Base-by-base conservation (phyloP, 2,888 invertebrate genomes). In the Pediacus dermestoides region DNA sequence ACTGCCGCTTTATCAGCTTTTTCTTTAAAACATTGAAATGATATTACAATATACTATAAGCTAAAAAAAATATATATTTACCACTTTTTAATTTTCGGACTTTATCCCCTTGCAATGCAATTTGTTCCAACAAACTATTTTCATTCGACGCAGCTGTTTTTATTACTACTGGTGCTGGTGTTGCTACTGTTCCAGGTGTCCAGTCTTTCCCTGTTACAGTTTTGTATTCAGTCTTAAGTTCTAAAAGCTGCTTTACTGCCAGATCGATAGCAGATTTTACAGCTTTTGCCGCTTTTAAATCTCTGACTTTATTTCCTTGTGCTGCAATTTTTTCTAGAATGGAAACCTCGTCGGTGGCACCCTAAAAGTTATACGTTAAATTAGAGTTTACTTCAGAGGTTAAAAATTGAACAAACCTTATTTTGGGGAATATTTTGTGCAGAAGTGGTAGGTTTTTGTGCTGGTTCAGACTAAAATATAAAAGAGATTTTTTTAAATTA, bases 71-170 rank as follows among this genome's bases (percentile, higher is more conserved):
- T n/a, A n/a, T n/a, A n/a, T 60, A 61, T 47, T 76, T 43, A 50
- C 75, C 73, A 0, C 76, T 48, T 65, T 90, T 90, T 8, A 88
- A 66, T 34, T 80, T 70, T 8, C 91, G 72, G 2, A 92, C 78
- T 63, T 79, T 78, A 39, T 87, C 81, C 1, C 89, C 84, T 59
- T 83, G 83, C 0, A 67, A 61, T 0, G 68, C 57, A 41, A 84
- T 80, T 37, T 70, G 61, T 7, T 58, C 53, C 11, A 70, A 55
- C 12, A 76, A 37, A 3, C 42, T 43, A 34, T 53, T 50, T 37
- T 66, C 70, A 35, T 71, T 71, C 37, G 35, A 11, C n/a, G n/a
- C n/a, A n/a, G n/a, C n/a, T 37, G 22, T 15, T 15, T 41, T 31
- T 16, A 26, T 33, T 28, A 35, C 11, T 40, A 34, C 2, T 39